Conservation (phyloP, 2,113 vertebrate genomes). For the Fulica atra region DNA sequence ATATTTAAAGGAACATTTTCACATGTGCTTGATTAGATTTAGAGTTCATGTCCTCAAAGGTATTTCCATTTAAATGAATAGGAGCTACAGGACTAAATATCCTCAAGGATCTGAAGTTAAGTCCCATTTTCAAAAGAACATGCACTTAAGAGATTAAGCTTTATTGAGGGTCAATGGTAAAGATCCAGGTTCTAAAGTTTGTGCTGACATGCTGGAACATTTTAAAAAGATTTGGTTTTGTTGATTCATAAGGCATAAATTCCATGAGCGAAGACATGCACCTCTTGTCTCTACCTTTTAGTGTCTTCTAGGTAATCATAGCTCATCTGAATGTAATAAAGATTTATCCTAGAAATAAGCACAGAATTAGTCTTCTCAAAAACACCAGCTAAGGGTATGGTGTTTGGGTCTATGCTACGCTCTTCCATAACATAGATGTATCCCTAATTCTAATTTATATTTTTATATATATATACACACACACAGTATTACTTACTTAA, state of each 20-base stretch:
- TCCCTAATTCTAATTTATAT: neutral
- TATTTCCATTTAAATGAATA: neutral
- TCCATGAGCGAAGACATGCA: neutral
- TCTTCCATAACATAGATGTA: neutral
- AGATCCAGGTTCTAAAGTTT: neutral
- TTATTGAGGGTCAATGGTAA: neutral
- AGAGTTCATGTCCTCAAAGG: neutral
- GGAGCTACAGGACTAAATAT: neutral
- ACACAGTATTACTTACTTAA: neutral
- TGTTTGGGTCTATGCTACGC: neutral
- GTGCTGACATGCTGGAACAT: neutral
- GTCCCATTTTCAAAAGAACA: neutral
- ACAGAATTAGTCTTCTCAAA: neutral
- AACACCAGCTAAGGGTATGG: neutral
- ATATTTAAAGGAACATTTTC: neutral
- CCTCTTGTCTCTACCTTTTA: neutral
- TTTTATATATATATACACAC: accelerated
- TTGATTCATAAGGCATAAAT: neutral
- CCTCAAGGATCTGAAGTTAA: neutral
- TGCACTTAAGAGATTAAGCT: neutral
- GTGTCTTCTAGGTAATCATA: neutral
- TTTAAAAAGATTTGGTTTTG: neutral
- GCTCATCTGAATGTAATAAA: neutral
- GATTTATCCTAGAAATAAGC: neutral
- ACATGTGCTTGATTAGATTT: neutral